A percentile compares a stretch with the other conserved stretches of the same genome.
phyloP scores from a whole-genome alignment of 2,888 invertebrate genomes.

The Phalera bucephala region DNA sequence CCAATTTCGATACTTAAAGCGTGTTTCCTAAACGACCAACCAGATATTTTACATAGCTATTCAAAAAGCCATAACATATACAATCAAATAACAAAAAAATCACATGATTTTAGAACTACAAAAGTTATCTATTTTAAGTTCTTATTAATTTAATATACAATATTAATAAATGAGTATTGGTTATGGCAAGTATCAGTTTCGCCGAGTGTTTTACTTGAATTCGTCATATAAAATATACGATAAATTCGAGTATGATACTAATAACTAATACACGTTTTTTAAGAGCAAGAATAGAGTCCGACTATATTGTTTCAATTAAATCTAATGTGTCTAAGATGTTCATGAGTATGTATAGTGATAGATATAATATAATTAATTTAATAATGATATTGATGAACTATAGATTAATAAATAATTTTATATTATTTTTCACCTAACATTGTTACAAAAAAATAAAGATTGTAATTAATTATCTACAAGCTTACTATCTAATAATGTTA shows the following conservation, averaged over 20 bases:
- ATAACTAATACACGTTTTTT: no score
- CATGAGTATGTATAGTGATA: conserved; percentile 41
- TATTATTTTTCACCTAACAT: neutral
- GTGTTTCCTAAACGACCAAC: conserved; percentile 19
- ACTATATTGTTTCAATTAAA: no score
- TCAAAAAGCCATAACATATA: conserved; percentile 50
- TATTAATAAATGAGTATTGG: no score
- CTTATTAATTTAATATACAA: conserved; percentile 33
- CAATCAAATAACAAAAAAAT: conserved; percentile 27
- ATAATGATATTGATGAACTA: no score
- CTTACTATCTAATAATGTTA: neutral
- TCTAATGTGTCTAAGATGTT: conserved; percentile 13
- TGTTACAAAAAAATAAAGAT: neutral
- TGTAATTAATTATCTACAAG: neutral
- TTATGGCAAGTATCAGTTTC: no score
- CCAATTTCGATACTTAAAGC: conserved; percentile 6
- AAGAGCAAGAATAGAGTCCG: no score
- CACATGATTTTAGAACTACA: conserved; percentile 33
- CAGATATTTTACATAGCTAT: conserved; percentile 45
- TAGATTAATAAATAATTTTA: conserved; percentile 4
- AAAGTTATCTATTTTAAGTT: conserved; percentile 29
- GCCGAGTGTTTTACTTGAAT: no score
- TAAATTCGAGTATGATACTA: no score
- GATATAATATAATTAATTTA: conserved; percentile 8
- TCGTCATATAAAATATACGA: no score